Base-by-base conservation (phyloP, 2,113 vertebrate genomes). In the Chelonoidis abingdonii region DNA sequence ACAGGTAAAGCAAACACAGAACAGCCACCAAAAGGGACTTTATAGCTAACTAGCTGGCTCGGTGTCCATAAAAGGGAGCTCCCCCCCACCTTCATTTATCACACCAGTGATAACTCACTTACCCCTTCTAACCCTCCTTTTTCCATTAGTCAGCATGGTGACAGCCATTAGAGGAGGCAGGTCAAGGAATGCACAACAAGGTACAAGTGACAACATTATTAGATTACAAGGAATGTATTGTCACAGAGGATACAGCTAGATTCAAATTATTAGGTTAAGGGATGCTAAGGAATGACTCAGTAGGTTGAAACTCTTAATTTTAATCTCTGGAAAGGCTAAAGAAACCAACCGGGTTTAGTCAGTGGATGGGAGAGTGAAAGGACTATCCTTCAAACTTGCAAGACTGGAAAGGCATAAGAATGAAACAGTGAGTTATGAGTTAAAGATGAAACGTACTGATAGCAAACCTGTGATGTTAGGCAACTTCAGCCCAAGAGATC, bases 211-310 rank as follows among this genome's bases (percentile, higher is more conserved):
- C 4, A 89, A 11, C 4, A 44, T n/a, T 80, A 92, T 91, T 91
- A 89, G 27, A 62, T 91, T 91, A 82, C 49, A 84, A 89, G 49
- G 7, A 44, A 84, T 62, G 4, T 59, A 83, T 88, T 2, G 0
- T 21, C 29, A 84, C 16, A 88, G 41, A 84, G 91, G 17, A 84
- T 72, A 84, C 1, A 8, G 5, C 13, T 95, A 49, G 21, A 38
- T 91, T 93, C 21, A 57, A 53, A 44, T 89, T 86, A 93, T 94
- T 78, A 92, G 29, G 4, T 95, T 86, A 96, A 19, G 11, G 62
- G 56, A 11, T 3, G 14, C 13, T 93, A 72, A 4, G 80, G 89
- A 88, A 95, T 86, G 8, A 49, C 25, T 89, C 2, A 38, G 0
- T 80, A 44, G 80, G 17, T 21, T 86, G n/a, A 41, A 80, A 62